A percentile compares a stretch with the other conserved stretches of the same genome.
phyloP scores from a whole-genome alignment of 2,797 vertebrate genomes.

The Enteromius treurensis region DNA sequence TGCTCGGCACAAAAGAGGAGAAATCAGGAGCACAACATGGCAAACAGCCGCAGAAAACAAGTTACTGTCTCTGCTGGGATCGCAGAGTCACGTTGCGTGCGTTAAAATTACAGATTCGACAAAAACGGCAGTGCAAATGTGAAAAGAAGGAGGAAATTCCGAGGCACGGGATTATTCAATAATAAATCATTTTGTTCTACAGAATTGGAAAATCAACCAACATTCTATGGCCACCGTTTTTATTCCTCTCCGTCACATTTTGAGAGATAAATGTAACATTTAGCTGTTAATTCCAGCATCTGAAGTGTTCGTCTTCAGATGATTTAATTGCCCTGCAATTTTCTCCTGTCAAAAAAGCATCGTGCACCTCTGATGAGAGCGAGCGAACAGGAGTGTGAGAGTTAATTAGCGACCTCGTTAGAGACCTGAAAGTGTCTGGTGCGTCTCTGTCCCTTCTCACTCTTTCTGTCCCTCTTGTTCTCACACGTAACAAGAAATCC shows the following conservation, averaged over 20 bases:
- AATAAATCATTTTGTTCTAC: constrained; percentile 37
- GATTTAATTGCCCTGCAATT: constrained; percentile 86
- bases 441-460: constrained; percentile 61
- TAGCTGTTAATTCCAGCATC: constrained; percentile 80
- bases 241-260: constrained; percentile 68
- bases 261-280: constrained; percentile 77
- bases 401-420: constrained; percentile 87
- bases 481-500: constrained; percentile 14
- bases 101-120: neutral
- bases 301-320: constrained; percentile 81
- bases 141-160: constrained; percentile 19
- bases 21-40: constrained; percentile 34
- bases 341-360: constrained; percentile 83
- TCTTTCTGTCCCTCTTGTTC: constrained; percentile 27
- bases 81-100: neutral
- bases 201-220: constrained; percentile 57
- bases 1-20: constrained; percentile 11
- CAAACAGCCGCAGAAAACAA: constrained; percentile 20
- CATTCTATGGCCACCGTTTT: constrained; percentile 59
- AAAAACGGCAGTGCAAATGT: neutral
- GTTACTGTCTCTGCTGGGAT: constrained; percentile 26
- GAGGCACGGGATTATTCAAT: constrained; percentile 5
- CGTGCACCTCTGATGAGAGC: constrained; percentile 76
- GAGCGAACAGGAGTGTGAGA: constrained; percentile 77
- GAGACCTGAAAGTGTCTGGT: constrained; percentile 80